Conservation (phyloP, 2,888 invertebrate species). For the Polia nebulosa region DNA sequence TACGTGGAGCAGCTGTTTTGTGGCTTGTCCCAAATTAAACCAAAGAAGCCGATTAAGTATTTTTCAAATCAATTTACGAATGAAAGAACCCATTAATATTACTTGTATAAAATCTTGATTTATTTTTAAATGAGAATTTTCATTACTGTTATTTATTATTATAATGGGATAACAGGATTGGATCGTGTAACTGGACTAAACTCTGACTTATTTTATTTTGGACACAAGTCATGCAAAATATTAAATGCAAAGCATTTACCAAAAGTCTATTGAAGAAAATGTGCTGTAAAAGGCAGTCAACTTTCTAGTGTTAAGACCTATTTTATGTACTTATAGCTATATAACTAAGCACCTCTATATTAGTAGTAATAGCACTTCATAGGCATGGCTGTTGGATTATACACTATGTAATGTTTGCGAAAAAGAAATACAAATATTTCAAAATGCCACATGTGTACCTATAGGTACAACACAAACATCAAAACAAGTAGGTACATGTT, state of each 20-base stretch:
- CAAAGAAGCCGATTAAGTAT: background rate
- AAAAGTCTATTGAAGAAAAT: conserved; percentile 11
- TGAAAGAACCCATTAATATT: background rate
- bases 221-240: conserved; percentile 9
- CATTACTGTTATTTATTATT: background rate
- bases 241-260: conserved; percentile 2
- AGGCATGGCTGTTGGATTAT: conserved; percentile 50
- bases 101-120: background rate
- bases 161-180: background rate
- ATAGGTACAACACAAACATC: background rate
- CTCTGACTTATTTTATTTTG: conserved; percentile 2
- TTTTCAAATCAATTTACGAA: background rate
- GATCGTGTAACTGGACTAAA: background rate
- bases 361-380: conserved; percentile 41
- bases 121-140: background rate
- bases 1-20: background rate
- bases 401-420: conserved; percentile 1
- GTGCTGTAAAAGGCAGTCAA: conserved; percentile 19
- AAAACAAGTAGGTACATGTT: background rate
- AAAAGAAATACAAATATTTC: background rate
- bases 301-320: conserved; percentile 11
- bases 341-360: conserved; percentile 27
- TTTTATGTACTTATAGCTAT: conserved; percentile 9
- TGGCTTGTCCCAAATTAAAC: conserved; percentile 22
- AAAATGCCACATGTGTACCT: background rate